Percentiles rank a stretch among this genome's conserved stretches.
Evolutionary conservation across 2,797 vertebrate species (phyloP).

Genomic region (Podarcis lilfordi): DNA sequence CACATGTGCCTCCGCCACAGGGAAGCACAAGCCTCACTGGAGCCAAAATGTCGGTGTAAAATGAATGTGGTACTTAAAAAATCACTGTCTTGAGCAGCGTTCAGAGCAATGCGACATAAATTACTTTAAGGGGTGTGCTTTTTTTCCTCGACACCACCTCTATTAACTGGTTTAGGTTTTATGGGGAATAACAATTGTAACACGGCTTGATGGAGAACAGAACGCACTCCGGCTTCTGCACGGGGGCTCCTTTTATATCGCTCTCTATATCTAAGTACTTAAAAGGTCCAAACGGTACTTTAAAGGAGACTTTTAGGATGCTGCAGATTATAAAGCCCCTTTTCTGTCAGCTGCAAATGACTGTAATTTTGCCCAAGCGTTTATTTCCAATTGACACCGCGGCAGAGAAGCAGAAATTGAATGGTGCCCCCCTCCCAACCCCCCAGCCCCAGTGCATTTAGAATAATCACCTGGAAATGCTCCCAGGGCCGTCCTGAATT

Average conservation of each 20-base stretch:
- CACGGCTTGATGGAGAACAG: slow-evolving; percentile 9
- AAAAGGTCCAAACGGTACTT: slow-evolving; percentile 19
- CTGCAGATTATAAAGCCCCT: slow-evolving; percentile 18
- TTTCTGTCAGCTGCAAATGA: slow-evolving; percentile 4
- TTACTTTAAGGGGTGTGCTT: slow-evolving; percentile 14
- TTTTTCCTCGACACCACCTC: neutral
- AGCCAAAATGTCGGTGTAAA: slow-evolving; percentile 8
- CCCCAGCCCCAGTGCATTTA: neutral
- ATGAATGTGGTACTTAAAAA: slow-evolving; percentile 5
- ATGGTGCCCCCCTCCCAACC: no score
- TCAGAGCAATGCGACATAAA: slow-evolving; percentile 15
- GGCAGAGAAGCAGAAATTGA: neutral
- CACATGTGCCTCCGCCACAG: neutral
- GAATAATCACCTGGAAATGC: slow-evolving; percentile 27
- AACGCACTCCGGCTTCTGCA: neutral
- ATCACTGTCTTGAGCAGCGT: neutral
- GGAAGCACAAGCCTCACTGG: neutral
- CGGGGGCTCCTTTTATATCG: no score
- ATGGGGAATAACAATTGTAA: slow-evolving; percentile 34
- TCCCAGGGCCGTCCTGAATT: neutral
- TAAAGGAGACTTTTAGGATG: slow-evolving; percentile 28
- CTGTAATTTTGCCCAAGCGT: slow-evolving; percentile 32
- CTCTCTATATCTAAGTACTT: slow-evolving; percentile 6
- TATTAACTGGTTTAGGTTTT: slow-evolving; percentile 38
- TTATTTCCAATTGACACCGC: slow-evolving; percentile 31